Conservation (phyloP, 2,797 vertebrate genomes). For the Amazonetta brasiliensis region DNA sequence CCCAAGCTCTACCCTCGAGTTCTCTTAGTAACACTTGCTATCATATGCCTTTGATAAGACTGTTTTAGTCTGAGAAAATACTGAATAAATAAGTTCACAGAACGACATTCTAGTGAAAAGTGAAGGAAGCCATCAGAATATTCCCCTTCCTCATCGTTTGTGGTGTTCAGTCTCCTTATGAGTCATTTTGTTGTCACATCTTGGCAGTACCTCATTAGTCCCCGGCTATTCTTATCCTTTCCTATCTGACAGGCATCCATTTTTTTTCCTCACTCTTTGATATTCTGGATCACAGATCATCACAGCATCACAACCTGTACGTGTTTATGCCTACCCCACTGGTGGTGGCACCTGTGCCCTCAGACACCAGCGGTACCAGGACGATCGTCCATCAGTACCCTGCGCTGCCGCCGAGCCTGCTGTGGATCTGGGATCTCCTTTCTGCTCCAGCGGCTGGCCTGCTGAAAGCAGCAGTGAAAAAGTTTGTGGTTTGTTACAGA, state of each 20-base stretch:
- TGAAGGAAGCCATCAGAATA: not conserved
- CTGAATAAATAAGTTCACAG: not conserved
- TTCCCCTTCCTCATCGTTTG: not conserved
- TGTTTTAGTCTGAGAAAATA: not conserved
- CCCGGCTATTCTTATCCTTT: not conserved
- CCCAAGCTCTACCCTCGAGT: fast-evolving
- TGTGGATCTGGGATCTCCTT: not conserved
- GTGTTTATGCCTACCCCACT: not conserved
- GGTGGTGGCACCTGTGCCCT: not conserved
- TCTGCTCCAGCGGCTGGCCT: not conserved
- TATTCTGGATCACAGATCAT: not conserved
- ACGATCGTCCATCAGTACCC: not conserved
- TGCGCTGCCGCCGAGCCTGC: fast-evolving
- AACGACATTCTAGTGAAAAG: not conserved
- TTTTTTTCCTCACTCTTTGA: not conserved
- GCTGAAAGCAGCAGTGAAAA: not conserved
- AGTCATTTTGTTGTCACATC: not conserved
- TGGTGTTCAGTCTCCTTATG: not conserved
- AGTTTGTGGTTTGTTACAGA: not conserved
- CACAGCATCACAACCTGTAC: not conserved
- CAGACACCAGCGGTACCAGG: fast-evolving
- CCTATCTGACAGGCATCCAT: not conserved
- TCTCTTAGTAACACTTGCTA: not conserved
- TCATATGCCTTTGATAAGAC: too few relatives aligned
- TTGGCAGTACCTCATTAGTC: not conserved